Conservation (phyloP, 1,140 invertebrate genomes). For the Periplaneta americana region DNA sequence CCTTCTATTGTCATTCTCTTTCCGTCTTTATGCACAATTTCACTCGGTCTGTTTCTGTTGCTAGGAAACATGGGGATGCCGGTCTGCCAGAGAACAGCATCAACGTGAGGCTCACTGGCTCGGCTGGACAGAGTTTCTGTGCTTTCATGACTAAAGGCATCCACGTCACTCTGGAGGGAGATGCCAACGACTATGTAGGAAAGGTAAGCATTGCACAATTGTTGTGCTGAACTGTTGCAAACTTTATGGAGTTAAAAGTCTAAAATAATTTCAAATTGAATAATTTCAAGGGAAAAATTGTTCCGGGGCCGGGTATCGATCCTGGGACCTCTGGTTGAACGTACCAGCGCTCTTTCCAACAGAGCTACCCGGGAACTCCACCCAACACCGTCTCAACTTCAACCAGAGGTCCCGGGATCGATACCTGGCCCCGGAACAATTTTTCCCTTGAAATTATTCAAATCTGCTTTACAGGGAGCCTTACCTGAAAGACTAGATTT, state of each 20-base stretch:
- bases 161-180: slow-evolving; percentile 87
- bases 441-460: no score
- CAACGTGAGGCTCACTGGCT: slow-evolving; percentile 81
- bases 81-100: slow-evolving; percentile 84
- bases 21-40: background rate
- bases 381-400: no score
- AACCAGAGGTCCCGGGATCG: no score
- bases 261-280: no score
- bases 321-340: no score
- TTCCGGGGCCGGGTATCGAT: no score
- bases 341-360: no score
- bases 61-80: slow-evolving; percentile 81
- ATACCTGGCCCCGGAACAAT: no score
- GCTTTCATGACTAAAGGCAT: slow-evolving; percentile 94
- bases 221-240: background rate
- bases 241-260: background rate
- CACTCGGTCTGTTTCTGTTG: slow-evolving; percentile 22
- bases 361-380: no score
- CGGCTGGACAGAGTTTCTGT: slow-evolving; percentile 98
- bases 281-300: no score
- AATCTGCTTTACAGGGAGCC: no score
- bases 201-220: slow-evolving; percentile 41
- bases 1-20: background rate
- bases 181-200: slow-evolving; percentile 98
- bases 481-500: no score